These are phyloP conservation scores for Lepidurus couesii DNA, from an alignment of 1,140 invertebrate species.

Conservation along the genomic window DNA sequence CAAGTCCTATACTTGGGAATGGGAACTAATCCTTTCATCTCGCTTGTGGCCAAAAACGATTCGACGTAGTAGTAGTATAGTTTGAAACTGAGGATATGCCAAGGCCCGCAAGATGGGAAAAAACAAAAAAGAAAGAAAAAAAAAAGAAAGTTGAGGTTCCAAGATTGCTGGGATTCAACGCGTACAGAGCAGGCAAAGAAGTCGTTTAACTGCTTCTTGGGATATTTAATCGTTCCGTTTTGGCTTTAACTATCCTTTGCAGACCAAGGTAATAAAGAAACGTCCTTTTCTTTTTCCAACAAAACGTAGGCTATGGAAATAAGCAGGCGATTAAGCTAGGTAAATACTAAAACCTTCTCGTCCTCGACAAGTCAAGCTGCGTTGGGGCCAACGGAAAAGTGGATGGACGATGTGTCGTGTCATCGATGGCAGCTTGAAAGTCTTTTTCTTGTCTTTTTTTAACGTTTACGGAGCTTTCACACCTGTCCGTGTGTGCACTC, in stretches of 20 bases:
- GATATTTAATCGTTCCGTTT: neutral
- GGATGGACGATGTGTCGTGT: neutral
- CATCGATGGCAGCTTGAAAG: neutral
- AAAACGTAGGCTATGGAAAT: conserved; percentile 10
- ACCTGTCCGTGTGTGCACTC: neutral
- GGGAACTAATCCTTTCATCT: conserved; percentile 10
- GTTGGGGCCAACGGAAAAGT: neutral
- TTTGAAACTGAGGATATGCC: neutral
- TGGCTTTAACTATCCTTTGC: neutral
- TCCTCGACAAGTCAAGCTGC: neutral
- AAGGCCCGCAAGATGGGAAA: neutral
- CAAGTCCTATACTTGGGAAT: neutral
- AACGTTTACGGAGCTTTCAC: conserved; percentile 1
- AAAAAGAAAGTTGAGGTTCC: neutral
- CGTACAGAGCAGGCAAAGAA: neutral
- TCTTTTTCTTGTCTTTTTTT: neutral
- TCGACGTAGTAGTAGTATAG: conserved; percentile 3
- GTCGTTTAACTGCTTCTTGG: neutral
- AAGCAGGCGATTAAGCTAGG: conserved; percentile 21
- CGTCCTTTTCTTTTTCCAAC: neutral
- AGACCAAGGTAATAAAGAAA: conserved; percentile 2
- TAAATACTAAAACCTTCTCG: neutral
- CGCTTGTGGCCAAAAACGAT: conserved; percentile 7
- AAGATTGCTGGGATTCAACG: neutral
- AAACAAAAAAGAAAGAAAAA: neutral